Percentiles rank a stretch among this genome's conserved stretches.
These are phyloP conservation scores for Pseudolycoriella hygida DNA, from an alignment of 2,888 invertebrate species.

Conservation along the genomic window DNA sequence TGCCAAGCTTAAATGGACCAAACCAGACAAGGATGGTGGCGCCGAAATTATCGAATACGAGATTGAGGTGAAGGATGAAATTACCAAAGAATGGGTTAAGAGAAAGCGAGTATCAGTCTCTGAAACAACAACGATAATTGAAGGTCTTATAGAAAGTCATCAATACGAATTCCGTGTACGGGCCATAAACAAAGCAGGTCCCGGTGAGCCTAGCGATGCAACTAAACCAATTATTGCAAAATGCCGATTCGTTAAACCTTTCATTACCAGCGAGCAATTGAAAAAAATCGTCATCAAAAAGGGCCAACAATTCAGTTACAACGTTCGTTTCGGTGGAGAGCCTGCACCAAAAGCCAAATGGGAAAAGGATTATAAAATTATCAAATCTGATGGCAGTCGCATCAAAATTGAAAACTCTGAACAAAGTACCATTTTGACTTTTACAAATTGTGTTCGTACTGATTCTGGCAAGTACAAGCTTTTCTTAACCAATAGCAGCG, in stretches of 20 bases:
- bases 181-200: slow-evolving; percentile 86
- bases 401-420: slow-evolving; percentile 80
- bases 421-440: slow-evolving; percentile 75
- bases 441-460: slow-evolving; percentile 75
- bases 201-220: slow-evolving; percentile 74
- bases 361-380: slow-evolving; percentile 60
- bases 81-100: slow-evolving; percentile 81
- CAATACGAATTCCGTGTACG: slow-evolving; percentile 84
- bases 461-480: slow-evolving; percentile 86
- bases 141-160: slow-evolving; percentile 75
- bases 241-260: slow-evolving; percentile 54
- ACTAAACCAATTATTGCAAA: slow-evolving; percentile 78
- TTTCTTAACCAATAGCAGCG: slow-evolving; percentile 82
- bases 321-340: slow-evolving; percentile 82
- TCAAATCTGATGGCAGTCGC: slow-evolving; percentile 59
- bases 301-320: slow-evolving; percentile 64
- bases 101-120: slow-evolving; percentile 82
- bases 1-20: slow-evolving; percentile 83
- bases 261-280: slow-evolving; percentile 16
- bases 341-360: slow-evolving; percentile 72
- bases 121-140: slow-evolving; percentile 64
- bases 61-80: slow-evolving; percentile 83
- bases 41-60: slow-evolving; percentile 86
- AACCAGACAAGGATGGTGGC: slow-evolving; percentile 62
- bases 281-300: slow-evolving; percentile 82